Base-by-base conservation (phyloP, 2,888 invertebrate species). In the Ophonus ardosiacus region DNA sequence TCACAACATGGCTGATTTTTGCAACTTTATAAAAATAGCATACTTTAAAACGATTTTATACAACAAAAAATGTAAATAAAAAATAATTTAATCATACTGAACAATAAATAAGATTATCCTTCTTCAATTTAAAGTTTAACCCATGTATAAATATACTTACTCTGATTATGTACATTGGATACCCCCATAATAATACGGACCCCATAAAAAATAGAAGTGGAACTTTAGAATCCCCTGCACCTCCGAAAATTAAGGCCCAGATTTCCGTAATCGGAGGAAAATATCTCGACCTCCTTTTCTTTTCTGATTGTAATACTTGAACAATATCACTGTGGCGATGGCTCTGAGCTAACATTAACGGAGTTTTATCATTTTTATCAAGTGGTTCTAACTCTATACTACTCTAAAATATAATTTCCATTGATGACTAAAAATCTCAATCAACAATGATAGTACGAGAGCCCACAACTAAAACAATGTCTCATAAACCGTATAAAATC, bases 331-430 rank as follows among this genome's bases (percentile, higher is more conserved):
- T 94, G 90, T 98, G 97, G 43, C 97, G 94, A 90, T 98, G 97
- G 86, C 97, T 97, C 90, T 96, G 96, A 0, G 98, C 98, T 85
- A 98, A 91, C 94, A 97, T 96, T 43, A 98, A 92, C 0, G 98
- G 98, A 0, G 98, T 98, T 92, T 98, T 98, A 2, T 97, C 97
- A 91, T 98, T 98, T 90, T 97, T 98, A 89, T 98, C 98, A 10
- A 96, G 93, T 0, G 97, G 96, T 89, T 97, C 96, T 85, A 98
- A 91, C 89, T 97, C 97, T 38, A 98, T 95, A 90, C 96, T 96
- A 86, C 97, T 97, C 94, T 96, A 65, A 65, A 83, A 57, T 82
- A 82, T 59, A 82, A 74, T 21, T 71, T 43, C 4, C 17, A 74
- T 40, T 0, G 10, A 40, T 17, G 40, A 74, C 71, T 74, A 74